phyloP scores from a whole-genome alignment of 2,888 invertebrate species.

The Melanchra persicariae region DNA sequence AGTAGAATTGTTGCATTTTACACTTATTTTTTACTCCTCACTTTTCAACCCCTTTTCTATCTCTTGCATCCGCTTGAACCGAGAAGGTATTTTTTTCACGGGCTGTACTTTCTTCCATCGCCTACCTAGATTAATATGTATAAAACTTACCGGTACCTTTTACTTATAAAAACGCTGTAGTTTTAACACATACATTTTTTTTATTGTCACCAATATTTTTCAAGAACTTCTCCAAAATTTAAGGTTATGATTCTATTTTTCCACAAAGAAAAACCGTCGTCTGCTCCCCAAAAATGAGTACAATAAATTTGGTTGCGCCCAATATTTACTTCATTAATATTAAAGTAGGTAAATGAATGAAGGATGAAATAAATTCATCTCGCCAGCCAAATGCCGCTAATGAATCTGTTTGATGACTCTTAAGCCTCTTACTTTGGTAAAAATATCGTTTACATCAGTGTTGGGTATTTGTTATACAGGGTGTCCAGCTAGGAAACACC shows the following conservation, averaged over 20 bases:
- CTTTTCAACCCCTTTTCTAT: background rate
- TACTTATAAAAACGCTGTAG: too few species aligned
- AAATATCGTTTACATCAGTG: conserved; percentile 12
- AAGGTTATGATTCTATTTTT: too few species aligned
- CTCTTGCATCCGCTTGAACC: background rate
- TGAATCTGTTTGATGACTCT: conserved; percentile 37
- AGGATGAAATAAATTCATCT: conserved; percentile 32
- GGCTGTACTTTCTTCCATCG: too few species aligned
- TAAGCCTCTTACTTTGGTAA: conserved; percentile 29
- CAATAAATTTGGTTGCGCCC: background rate
- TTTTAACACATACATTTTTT: too few species aligned
- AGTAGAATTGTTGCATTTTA: too few species aligned
- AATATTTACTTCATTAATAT: conserved; percentile 24
- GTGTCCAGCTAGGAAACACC: too few species aligned
- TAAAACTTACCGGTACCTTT: too few species aligned
- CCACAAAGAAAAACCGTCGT: background rate
- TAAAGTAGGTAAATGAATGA: conserved; percentile 31
- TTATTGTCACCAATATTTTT: too few species aligned
- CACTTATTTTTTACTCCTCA: background rate
- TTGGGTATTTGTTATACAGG: background rate
- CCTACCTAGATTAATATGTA: too few species aligned
- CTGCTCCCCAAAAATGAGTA: background rate
- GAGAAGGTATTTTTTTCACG: too few species aligned
- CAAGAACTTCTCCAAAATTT: too few species aligned
- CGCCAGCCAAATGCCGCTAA: conserved; percentile 34